A percentile compares a stretch with the other conserved stretches of the same genome.
Evolutionary conservation across 1,140 invertebrate genomes (phyloP).

Genomic region (Magallana ariakensis): DNA sequence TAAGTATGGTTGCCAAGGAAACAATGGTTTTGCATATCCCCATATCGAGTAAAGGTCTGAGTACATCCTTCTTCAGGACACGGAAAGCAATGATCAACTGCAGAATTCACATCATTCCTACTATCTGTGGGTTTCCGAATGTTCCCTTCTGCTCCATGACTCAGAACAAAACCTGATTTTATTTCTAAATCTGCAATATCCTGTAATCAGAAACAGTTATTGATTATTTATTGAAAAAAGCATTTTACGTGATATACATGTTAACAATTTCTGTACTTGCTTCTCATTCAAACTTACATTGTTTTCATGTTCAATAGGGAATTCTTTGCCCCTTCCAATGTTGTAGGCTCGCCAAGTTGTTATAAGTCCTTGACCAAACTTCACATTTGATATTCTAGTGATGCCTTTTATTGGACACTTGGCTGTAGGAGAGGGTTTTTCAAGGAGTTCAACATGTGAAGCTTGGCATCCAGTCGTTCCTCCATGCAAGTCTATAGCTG

Average conservation of each 20-base stretch:
- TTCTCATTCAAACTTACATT: not conserved
- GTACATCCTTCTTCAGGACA: constrained; percentile 2
- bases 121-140: not conserved
- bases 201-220: not conserved
- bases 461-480: constrained; percentile 30
- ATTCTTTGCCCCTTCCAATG: constrained; percentile 22
- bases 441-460: not conserved
- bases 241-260: not conserved
- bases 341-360: not conserved
- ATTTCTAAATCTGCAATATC: not conserved
- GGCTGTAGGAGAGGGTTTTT: no score
- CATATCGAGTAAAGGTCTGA: not conserved
- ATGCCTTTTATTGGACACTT: not conserved
- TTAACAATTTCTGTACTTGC: no score
- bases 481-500: not conserved
- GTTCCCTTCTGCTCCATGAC: not conserved
- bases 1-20: constrained; percentile 27
- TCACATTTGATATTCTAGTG: not conserved
- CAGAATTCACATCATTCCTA: not conserved
- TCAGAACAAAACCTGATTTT: not conserved
- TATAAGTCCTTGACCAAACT: not conserved
- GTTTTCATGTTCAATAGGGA: not conserved
- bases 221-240: not conserved
- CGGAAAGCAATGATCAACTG: not conserved
- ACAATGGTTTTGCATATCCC: constrained; percentile 13